A percentile compares a stretch with the other conserved stretches of the same genome.
These are phyloP conservation scores for Conchocele bisecta DNA, from an alignment of 2,888 invertebrate genomes.

Conservation along the genomic window DNA sequence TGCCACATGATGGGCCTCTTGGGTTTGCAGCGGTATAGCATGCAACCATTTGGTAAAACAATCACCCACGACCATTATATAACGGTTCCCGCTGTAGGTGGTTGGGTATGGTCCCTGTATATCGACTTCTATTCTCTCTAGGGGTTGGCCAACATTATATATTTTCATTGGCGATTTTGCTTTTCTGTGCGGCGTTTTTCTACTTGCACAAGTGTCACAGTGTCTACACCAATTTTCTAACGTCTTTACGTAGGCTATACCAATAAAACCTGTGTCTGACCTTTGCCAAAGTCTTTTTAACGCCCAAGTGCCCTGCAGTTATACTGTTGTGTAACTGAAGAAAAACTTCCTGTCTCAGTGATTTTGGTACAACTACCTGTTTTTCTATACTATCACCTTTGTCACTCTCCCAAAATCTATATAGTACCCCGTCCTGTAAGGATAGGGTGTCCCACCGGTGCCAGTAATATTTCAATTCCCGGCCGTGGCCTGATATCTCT, in stretches of 20 bases:
- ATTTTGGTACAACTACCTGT: not conserved
- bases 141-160: not conserved
- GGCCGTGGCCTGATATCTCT: not conserved
- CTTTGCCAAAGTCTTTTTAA: not conserved
- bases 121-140: slow-evolving; percentile 1
- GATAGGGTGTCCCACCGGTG: not conserved
- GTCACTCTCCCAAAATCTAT: not conserved
- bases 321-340: not conserved
- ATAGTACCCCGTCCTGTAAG: not conserved
- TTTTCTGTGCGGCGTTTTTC: not conserved
- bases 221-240: not conserved
- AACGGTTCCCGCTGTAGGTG: not conserved
- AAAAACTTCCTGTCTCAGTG: not conserved
- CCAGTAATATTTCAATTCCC: slow-evolving; percentile 9
- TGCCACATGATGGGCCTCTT: not conserved
- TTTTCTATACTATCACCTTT: not conserved
- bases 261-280: slow-evolving; percentile 1
- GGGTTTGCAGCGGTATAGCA: not conserved
- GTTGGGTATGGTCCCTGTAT: not conserved
- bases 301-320: slow-evolving; percentile 2
- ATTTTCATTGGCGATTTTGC: slow-evolving; percentile 3
- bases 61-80: not conserved
- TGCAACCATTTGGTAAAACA: slow-evolving; percentile 1
- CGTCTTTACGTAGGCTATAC: not conserved
- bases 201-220: not conserved